Evolutionary conservation across 2,888 invertebrate genomes (phyloP), one percentile per base, ranked within the genome.

Genomic region (Callosobruchus maculatus): DNA sequence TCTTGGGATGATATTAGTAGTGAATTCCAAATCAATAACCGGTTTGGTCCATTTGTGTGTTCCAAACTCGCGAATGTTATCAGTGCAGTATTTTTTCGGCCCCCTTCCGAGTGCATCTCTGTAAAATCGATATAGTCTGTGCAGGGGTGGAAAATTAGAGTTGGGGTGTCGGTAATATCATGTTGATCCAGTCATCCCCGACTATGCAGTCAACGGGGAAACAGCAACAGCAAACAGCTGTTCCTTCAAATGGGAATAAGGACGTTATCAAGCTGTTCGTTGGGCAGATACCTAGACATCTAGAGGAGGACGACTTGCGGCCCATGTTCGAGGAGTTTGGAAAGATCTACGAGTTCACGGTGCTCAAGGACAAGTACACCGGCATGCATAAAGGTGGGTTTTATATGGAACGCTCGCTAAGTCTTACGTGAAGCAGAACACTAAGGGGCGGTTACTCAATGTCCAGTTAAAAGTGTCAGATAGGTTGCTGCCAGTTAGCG

Each of bases 291-390:
- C 97, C 97, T 22, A 89, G 97, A 74, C 95, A 96, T 85, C 88
- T 97, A 75, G 95, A 95, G 84, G 97, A 97, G 85, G 93, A 94
- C 74, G 94, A 96, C 83, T 89, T 97, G 30, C 89, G 96, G 72
- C 96, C 96, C 66, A 93, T 97, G 91, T 96, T 97, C 86, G 96
- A 97, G 87, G 94, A 95, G 87, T 97, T 95, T 83, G 97, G 97
- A 74, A 95, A 95, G 87, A 97, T 97, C 85, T 96, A 96, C 88
- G 97, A 97, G 90, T 93, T 97, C 85, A 96, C 96, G 77, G 95
- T 97, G 75, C 92, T 97, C 81, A 97, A 96, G 90, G 97, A 97
- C 88, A 95, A 97, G 86, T 94, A 95, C 90, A 97, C 97, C 75
- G 97, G 97, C 79, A 95, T 97, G 93, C 97, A 97, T 88, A 97